phyloP scores from a whole-genome alignment of 2,113 vertebrate genomes.

The Ictalurus punctatus region DNA sequence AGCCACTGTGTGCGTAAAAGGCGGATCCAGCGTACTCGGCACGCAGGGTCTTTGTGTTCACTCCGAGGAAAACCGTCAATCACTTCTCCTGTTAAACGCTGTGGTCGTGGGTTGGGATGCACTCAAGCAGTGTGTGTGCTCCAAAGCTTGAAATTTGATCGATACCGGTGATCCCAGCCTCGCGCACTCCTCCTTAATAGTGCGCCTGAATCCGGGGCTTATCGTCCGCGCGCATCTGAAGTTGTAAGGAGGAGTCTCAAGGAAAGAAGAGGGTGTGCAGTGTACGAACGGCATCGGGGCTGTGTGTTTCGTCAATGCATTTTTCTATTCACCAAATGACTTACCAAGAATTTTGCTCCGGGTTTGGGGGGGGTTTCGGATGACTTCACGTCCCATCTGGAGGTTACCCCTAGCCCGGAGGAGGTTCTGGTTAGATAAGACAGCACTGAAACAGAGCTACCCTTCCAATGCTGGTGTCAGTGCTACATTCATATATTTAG shows the following conservation, averaged over 20 bases:
- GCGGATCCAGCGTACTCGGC: constrained; percentile 26
- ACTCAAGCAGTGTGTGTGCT: constrained; percentile 9
- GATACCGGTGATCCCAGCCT: constrained; percentile 21
- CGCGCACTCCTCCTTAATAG: constrained; percentile 36
- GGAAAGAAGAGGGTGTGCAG: constrained; percentile 17
- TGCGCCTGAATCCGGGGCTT: constrained; percentile 36
- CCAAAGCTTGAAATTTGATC: constrained; percentile 29
- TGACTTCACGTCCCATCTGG: not conserved
- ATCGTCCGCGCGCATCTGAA: constrained; percentile 37
- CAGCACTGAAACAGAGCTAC: not conserved
- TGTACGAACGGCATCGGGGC: constrained; percentile 16
- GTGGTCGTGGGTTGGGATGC: not conserved
- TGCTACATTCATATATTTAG: not conserved
- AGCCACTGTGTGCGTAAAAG: constrained; percentile 42
- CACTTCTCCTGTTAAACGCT: not conserved
- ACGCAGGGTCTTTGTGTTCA: constrained; percentile 15
- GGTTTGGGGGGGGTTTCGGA: constrained; percentile 8
- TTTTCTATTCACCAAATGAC: constrained; percentile 15
- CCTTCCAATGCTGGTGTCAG: not conserved
- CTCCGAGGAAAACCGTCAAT: constrained; percentile 20
- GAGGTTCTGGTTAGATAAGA: constrained; percentile 14
- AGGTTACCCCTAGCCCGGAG: constrained; percentile 18
- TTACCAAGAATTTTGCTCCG: not conserved
- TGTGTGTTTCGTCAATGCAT: constrained; percentile 8
- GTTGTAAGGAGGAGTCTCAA: constrained; percentile 46